phyloP scores from a whole-genome alignment of 2,888 invertebrate genomes.

The Omphaloscelis lunosa region DNA sequence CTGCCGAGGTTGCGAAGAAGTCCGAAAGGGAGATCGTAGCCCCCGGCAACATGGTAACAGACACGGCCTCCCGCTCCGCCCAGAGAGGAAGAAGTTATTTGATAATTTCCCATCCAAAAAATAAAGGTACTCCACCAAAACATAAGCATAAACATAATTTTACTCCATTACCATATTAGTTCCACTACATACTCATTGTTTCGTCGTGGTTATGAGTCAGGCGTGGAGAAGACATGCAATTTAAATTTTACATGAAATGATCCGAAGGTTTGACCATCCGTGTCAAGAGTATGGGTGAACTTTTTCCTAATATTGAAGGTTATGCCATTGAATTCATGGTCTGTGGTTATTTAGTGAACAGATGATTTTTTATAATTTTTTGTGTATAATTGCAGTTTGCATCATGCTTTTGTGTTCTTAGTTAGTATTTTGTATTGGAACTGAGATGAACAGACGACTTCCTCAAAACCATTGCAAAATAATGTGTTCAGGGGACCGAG shows the following conservation, averaged over 20 bases:
- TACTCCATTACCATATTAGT: conserved; percentile 46
- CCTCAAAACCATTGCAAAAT: too few relatives aligned
- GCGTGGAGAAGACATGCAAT: conserved; percentile 53
- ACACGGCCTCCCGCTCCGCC: too few relatives aligned
- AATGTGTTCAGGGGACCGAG: too few relatives aligned
- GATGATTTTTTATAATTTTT: background rate
- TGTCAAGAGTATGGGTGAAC: conserved; percentile 62
- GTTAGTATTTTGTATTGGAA: too few relatives aligned
- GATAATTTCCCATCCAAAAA: too few relatives aligned
- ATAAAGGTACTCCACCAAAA: background rate
- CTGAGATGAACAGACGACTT: too few relatives aligned
- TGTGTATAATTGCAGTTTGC: background rate
- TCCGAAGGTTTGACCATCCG: conserved; percentile 64
- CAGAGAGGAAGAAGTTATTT: too few relatives aligned
- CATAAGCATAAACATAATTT: conserved; percentile 27
- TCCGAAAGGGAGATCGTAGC: too few relatives aligned
- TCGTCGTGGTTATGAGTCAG: conserved; percentile 27
- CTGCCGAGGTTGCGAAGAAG: too few relatives aligned
- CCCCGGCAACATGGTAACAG: too few relatives aligned
- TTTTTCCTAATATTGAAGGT: conserved; percentile 62
- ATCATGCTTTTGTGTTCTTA: too few relatives aligned
- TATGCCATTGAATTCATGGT: conserved; percentile 48
- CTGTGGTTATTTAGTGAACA: conserved; percentile 14
- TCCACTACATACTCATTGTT: conserved; percentile 45
- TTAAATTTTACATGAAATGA: conserved; percentile 43